Conservation (phyloP, 2,113 vertebrate species). For the Etia nguti region DNA sequence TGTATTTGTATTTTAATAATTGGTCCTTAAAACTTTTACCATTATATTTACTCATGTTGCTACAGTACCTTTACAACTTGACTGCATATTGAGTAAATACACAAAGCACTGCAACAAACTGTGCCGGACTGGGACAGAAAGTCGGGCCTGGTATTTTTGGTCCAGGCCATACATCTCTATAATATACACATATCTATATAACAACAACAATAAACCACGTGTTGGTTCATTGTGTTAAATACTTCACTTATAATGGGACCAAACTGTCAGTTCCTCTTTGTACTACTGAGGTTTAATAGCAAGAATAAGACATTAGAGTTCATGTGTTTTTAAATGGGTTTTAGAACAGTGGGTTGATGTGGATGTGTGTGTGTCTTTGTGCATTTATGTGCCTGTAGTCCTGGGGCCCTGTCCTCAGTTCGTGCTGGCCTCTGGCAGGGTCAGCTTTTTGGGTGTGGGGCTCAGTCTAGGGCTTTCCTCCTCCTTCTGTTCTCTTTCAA, state of each 20-base stretch:
- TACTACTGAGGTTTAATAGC: not conserved
- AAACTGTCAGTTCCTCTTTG: not conserved
- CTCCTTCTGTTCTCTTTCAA: not conserved
- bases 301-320: not conserved
- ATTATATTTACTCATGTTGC: not conserved
- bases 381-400: not conserved
- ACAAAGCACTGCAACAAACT: not conserved
- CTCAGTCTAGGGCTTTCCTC: rapidly evolving
- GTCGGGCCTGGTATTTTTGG: rapidly evolving
- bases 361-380: not conserved
- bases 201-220: not conserved
- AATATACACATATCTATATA: not conserved
- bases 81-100: not conserved
- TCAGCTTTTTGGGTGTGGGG: not conserved
- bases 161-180: not conserved
- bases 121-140: not conserved
- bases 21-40: not conserved
- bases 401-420: not conserved
- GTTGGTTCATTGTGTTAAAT: not conserved
- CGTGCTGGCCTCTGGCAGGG: rapidly evolving
- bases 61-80: not conserved
- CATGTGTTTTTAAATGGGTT: not conserved
- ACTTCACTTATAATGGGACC: not conserved
- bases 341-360: not conserved
- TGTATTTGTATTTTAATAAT: not conserved